phyloP scores from a whole-genome alignment of 2,888 invertebrate species.

The Nemotelus pantherinus region DNA sequence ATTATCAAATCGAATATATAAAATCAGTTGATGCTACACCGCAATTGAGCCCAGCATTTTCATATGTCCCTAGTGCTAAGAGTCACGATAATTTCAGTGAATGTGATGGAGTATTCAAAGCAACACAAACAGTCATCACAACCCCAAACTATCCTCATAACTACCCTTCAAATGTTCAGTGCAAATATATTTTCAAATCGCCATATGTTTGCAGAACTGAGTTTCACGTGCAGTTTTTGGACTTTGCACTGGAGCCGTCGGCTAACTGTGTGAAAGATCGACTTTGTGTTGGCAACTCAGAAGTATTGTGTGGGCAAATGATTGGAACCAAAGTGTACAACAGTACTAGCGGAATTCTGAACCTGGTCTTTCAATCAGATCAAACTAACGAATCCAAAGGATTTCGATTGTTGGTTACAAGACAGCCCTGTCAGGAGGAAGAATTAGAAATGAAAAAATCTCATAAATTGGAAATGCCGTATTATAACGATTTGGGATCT shows the following conservation, averaged over 20 bases:
- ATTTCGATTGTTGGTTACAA: constrained; percentile 68
- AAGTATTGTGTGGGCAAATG: constrained; percentile 67
- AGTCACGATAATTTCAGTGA: too few relatives aligned
- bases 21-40: too few relatives aligned
- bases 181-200: constrained; percentile 67
- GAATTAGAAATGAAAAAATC: constrained; percentile 5
- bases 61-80: too few relatives aligned
- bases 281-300: constrained; percentile 59
- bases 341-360: constrained; percentile 65
- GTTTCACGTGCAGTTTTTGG: constrained; percentile 68
- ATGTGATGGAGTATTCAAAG: constrained; percentile 65
- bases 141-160: constrained; percentile 68
- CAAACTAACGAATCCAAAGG: constrained; percentile 60
- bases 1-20: too few relatives aligned
- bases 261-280: constrained; percentile 67
- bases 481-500: constrained; percentile 7
- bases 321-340: constrained; percentile 66
- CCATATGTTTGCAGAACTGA: constrained; percentile 66
- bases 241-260: constrained; percentile 67
- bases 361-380: constrained; percentile 66
- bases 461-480: neutral
- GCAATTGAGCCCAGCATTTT: too few relatives aligned
- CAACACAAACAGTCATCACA: constrained; percentile 65
- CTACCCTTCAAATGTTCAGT: constrained; percentile 64
- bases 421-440: constrained; percentile 62